Evolutionary conservation across 2,888 invertebrate genomes (phyloP).

Genomic region (Noctua pronuba): DNA sequence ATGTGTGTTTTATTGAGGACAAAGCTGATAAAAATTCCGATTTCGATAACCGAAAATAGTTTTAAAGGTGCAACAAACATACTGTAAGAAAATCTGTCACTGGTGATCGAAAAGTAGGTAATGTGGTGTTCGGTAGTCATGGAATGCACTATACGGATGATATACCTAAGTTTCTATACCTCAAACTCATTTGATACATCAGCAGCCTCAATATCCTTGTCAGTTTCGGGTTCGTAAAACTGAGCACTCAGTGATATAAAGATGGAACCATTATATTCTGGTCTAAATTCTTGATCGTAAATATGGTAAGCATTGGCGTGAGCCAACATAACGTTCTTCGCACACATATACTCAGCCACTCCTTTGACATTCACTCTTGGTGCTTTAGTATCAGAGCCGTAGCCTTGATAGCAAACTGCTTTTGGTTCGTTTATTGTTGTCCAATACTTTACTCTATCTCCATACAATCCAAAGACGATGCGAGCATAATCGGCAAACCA

Average conservation of each 20-base stretch:
- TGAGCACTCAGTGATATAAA: slow-evolving; percentile 62
- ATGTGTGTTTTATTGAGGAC: background rate
- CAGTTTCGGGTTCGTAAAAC: slow-evolving; percentile 84
- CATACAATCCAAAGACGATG: slow-evolving; percentile 81
- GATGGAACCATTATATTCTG: slow-evolving; percentile 71
- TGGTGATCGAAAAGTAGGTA: background rate
- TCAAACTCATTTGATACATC: slow-evolving; percentile 86
- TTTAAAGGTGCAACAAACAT: background rate
- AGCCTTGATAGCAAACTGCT: slow-evolving; percentile 80
- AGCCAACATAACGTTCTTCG: slow-evolving; percentile 86
- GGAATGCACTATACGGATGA: background rate
- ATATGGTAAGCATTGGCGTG: slow-evolving; percentile 88
- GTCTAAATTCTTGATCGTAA: slow-evolving; percentile 85
- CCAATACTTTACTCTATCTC: slow-evolving; percentile 88
- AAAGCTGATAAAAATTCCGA: background rate
- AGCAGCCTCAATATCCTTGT: slow-evolving; percentile 84
- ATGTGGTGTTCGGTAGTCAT: background rate
- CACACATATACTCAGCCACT: slow-evolving; percentile 85
- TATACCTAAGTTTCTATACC: slow-evolving; percentile 68
- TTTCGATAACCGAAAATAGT: background rate
- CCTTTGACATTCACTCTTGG: slow-evolving; percentile 79
- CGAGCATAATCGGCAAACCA: slow-evolving; percentile 87
- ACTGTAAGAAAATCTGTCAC: background rate
- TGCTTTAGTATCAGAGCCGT: slow-evolving; percentile 76
- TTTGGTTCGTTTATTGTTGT: slow-evolving; percentile 90